Evolutionary conservation across 64 coral and sea anemone species (phyloP).

Genomic region (Pocillopora damicornis): DNA sequence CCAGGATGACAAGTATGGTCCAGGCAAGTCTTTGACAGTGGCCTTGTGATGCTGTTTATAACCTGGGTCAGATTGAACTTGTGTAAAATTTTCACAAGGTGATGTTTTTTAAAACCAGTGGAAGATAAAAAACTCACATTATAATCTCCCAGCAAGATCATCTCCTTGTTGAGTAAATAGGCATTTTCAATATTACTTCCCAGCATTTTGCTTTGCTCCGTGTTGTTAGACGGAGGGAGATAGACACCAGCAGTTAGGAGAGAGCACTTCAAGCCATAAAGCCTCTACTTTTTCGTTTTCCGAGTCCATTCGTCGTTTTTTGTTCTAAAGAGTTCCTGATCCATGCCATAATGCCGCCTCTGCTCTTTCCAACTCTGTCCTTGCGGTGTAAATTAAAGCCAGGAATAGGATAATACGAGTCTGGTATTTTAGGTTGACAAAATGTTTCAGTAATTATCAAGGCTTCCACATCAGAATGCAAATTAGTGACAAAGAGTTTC

Average conservation of each 20-base stretch:
- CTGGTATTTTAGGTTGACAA: no score
- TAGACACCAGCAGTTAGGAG: constrained; percentile 60
- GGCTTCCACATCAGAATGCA: no score
- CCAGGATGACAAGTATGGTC: no score
- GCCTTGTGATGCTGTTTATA: no score
- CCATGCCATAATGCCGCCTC: constrained; percentile 54
- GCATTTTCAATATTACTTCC: constrained; percentile 52
- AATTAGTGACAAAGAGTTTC: no score
- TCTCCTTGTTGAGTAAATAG: constrained; percentile 52
- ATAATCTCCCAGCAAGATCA: constrained; percentile 47
- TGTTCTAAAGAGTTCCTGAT: constrained; percentile 27
- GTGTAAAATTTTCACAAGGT: background rate
- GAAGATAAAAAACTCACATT: constrained; percentile 28
- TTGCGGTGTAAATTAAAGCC: background rate
- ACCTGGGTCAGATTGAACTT: no score
- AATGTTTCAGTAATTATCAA: no score
- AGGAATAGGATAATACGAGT: no score
- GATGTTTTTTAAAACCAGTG: constrained; percentile 7
- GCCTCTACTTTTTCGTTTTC: constrained; percentile 26
- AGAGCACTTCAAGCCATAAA: constrained; percentile 49
- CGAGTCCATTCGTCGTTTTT: constrained; percentile 41
- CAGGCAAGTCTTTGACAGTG: no score
- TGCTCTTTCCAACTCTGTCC: constrained; percentile 1
- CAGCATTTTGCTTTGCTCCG: constrained; percentile 25
- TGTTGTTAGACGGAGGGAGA: constrained; percentile 25